phyloP scores from a whole-genome alignment of 2,113 vertebrate species.

The Prunella himalayana region DNA sequence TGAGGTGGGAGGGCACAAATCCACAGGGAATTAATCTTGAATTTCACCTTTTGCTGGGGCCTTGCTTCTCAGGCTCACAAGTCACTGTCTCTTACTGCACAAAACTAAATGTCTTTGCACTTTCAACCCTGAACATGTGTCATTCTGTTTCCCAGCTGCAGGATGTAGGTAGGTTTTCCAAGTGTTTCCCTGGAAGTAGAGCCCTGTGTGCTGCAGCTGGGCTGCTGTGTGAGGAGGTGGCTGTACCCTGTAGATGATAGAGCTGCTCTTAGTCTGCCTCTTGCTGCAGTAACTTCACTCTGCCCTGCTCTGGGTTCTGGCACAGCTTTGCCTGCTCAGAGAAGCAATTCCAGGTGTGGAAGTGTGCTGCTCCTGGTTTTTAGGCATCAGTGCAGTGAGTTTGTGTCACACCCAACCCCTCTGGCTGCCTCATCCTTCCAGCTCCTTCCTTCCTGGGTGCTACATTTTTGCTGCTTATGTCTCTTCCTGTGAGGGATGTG shows the following conservation, averaged over 20 bases:
- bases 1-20: not conserved
- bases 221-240: fast-evolving
- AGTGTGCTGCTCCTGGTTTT: not conserved
- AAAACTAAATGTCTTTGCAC: not conserved
- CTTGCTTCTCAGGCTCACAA: not conserved
- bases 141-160: not conserved
- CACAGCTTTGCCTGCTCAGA: not conserved
- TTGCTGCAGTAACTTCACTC: not conserved
- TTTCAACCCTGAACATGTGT: not conserved
- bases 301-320: not conserved
- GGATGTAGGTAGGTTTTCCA: not conserved
- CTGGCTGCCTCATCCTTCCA: fast-evolving
- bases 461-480: fast-evolving
- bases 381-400: not conserved
- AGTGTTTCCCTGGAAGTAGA: fast-evolving
- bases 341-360: not conserved
- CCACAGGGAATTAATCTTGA: too few relatives aligned
- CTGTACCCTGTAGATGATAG: fast-evolving
- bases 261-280: not conserved
- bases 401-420: not conserved
- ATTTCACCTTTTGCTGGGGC: not conserved
- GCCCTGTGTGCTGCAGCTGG: not conserved
- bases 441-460: not conserved
- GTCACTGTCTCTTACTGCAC: fast-evolving
- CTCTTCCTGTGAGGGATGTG: not conserved